A percentile compares a stretch with the other conserved stretches of the same genome.
phyloP scores from a whole-genome alignment of 2,888 invertebrate genomes.

The Microctonus hyperodae region DNA sequence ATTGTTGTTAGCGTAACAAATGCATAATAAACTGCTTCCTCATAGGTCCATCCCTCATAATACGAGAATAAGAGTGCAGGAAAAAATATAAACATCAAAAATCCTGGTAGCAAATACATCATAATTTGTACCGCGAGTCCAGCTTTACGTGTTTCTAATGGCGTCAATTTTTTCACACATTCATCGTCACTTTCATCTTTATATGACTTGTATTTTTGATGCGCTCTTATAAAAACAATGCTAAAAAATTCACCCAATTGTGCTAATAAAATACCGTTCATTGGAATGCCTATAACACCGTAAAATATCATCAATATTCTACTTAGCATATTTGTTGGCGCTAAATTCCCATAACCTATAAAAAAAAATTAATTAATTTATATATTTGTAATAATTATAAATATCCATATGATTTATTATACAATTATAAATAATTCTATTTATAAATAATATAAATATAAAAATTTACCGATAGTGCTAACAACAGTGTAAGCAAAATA shows the following conservation, averaged over 20 bases:
- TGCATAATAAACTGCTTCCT: conserved; percentile 85
- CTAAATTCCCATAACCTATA: conserved; percentile 87
- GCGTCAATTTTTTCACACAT: conserved; percentile 48
- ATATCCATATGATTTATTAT: neutral
- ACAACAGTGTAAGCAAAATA: conserved; percentile 92
- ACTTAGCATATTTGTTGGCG: conserved; percentile 81
- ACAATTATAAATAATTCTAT: neutral
- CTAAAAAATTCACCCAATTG: conserved; percentile 85
- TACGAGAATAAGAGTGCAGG: conserved; percentile 85
- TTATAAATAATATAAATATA: too few species aligned
- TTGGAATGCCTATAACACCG: conserved; percentile 84
- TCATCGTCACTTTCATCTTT: conserved; percentile 69
- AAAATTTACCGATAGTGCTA: conserved; percentile 86
- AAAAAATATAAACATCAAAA: conserved; percentile 84
- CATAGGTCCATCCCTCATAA: conserved; percentile 87
- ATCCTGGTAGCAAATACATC: conserved; percentile 87
- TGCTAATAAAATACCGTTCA: conserved; percentile 73
- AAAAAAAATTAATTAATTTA: conserved; percentile 15
- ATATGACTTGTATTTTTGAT: conserved; percentile 80
- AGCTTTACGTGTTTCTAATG: conserved; percentile 66
- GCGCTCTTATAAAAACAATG: conserved; percentile 72
- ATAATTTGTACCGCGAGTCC: conserved; percentile 81
- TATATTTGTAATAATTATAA: neutral
- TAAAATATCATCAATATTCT: conserved; percentile 89
- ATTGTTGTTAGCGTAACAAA: conserved; percentile 89